Evolutionary conservation across 2,797 vertebrate species (phyloP), one percentile per base, ranked within the genome.

Genomic region (Macropodus opercularis): DNA sequence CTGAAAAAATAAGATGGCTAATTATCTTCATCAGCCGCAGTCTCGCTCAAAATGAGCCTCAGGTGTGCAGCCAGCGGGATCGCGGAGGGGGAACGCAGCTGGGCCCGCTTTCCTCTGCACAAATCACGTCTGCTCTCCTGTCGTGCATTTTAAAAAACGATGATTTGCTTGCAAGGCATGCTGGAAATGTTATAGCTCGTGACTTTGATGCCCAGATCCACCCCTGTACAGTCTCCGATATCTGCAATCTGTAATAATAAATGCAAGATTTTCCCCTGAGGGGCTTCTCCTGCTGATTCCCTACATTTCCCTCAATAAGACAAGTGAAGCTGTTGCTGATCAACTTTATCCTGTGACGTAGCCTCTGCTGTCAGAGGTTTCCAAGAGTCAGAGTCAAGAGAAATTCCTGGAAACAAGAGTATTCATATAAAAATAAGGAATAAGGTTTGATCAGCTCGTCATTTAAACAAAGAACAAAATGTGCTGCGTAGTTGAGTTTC

Each of bases 21-120:
- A 89, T 89, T 86, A 87, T 84, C 80, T 65, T 88, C 86, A 88
- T 89, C 87, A 89, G 72, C 50, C 6, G 26, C 69, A 75, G 69
- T 79, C 79, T 38, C 5, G 49, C 69, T 78, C 34, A 21, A 83
- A 85, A 89, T 82, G 77, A 87, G 86, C 78, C 78, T 84, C 85
- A 87, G 85, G 84, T 88, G 86, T 83, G 63, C 79, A 79, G 69
- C 57, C 69, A 51, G 69, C 31, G 35, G 60, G 61, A 60, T 53
- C 7, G 3, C 35, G 21, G 53, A 3, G 42, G 61, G 79, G 70
- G 70, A 26, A 46, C 84, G 55, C 87, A 90, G 85, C 86, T 87
- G 86, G 76, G 80, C 72, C 78, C 29, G 36, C 43, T 79, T 79
- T 63, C 64, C 70, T 51, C 48, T 0, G 42, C 60, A 73, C 23